Evolutionary conservation across 2,113 vertebrate species (phyloP).

Genomic region (Lampris megalopsis): DNA sequence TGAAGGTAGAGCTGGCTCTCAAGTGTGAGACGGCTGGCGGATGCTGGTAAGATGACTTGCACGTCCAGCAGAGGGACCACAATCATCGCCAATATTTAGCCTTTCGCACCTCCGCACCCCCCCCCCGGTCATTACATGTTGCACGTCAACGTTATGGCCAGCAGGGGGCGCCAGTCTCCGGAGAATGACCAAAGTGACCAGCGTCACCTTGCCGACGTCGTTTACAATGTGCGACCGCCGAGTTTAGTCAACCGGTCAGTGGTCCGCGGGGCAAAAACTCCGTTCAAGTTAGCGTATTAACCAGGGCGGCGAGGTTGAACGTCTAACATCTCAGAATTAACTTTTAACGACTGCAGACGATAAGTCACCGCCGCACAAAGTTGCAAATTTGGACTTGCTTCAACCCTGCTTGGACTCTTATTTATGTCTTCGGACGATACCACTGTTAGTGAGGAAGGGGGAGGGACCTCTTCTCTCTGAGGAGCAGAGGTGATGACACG

Average conservation of each 20-base stretch:
- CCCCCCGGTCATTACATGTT: not conserved
- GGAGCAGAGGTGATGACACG: slow-evolving; percentile 75
- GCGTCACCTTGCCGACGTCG: no score
- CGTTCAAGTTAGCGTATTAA: no score
- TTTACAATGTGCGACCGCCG: no score
- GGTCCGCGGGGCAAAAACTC: no score
- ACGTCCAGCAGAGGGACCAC: not conserved
- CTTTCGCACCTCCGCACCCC: not conserved
- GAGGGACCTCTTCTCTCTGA: slow-evolving; percentile 13
- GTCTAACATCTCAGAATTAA: no score
- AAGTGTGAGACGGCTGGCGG: no score
- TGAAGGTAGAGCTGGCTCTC: no score
- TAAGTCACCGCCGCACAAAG: not conserved
- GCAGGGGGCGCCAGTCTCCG: slow-evolving; percentile 46
- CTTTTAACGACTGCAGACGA: no score
- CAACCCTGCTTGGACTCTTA: no score
- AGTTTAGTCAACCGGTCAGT: no score
- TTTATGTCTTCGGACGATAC: slow-evolving; percentile 16
- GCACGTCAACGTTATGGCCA: slow-evolving; percentile 13
- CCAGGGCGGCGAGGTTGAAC: no score
- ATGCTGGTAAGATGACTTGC: not conserved
- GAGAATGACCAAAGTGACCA: not conserved
- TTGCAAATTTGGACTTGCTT: not conserved
- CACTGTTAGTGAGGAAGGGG: slow-evolving; percentile 30
- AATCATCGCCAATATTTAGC: not conserved